Conservation (phyloP, 2,113 vertebrate species). For the Natator depressus region DNA sequence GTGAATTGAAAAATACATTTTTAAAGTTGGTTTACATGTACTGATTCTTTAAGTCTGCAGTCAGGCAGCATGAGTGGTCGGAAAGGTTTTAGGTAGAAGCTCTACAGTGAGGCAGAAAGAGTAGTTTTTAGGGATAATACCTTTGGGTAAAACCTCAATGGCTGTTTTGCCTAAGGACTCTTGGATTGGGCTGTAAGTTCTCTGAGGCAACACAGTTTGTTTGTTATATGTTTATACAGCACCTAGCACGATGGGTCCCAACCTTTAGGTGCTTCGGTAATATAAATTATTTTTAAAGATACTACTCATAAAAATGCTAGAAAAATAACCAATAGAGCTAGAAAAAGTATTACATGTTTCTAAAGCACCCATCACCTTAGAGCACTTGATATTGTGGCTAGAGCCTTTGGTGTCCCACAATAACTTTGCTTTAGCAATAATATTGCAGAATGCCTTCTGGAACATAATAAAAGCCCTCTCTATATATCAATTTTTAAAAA, state of each 20-base stretch:
- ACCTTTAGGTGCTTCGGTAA: background rate
- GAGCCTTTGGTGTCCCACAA: constrained; percentile 7
- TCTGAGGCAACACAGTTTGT: background rate
- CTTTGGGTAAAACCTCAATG: background rate
- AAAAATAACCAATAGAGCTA: background rate
- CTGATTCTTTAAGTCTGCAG: background rate
- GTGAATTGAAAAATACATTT: background rate
- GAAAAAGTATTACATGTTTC: accelerated
- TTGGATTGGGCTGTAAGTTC: background rate
- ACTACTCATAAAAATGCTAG: background rate
- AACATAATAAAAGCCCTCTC: constrained; percentile 21
- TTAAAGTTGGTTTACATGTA: background rate
- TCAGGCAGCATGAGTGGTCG: accelerated
- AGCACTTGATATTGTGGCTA: background rate
- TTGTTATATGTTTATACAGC: background rate
- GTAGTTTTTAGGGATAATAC: background rate
- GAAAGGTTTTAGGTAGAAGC: accelerated
- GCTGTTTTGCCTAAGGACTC: background rate
- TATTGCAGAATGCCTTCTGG: background rate
- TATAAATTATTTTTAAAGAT: background rate
- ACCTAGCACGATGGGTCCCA: background rate
- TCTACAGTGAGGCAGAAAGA: background rate
- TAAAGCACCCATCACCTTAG: background rate
- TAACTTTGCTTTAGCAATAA: background rate
- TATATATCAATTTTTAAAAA: constrained; percentile 6